phyloP scores from a whole-genome alignment of 2,797 vertebrate species.

The Neosalanx taihuensis region DNA sequence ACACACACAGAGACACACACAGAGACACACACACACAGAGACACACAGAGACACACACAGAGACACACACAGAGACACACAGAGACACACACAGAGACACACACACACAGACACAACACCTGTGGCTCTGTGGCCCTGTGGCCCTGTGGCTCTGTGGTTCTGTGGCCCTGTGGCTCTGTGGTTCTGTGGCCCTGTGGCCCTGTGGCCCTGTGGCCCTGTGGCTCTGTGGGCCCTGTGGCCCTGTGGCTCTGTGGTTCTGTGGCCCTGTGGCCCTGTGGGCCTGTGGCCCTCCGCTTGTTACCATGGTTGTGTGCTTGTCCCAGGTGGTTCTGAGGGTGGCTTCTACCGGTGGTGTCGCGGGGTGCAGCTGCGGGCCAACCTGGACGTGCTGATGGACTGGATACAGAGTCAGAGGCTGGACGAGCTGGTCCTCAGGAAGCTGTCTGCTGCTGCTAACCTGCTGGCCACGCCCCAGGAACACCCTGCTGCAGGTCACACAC shows the following conservation, averaged over 20 bases:
- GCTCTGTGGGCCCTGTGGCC: too few species aligned
- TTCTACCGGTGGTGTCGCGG: slow-evolving; percentile 81
- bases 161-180: too few species aligned
- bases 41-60: background rate
- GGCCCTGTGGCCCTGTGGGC: too few species aligned
- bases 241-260: too few species aligned
- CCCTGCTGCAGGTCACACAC: slow-evolving; percentile 73
- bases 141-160: too few species aligned
- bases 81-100: too few species aligned
- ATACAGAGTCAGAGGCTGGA: slow-evolving; percentile 69
- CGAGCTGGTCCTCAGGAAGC: slow-evolving; percentile 75
- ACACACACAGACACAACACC: too few species aligned
- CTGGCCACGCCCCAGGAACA: slow-evolving; percentile 80
- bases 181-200: too few species aligned
- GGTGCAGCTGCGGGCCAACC: slow-evolving; percentile 79
- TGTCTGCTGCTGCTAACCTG: slow-evolving; percentile 77
- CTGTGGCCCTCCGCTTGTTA: background rate
- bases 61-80: too few species aligned
- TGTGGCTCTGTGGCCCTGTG: too few species aligned
- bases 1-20: slow-evolving; percentile 3
- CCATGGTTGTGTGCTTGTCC: slow-evolving; percentile 3
- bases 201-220: too few species aligned
- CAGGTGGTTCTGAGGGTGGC: slow-evolving; percentile 71
- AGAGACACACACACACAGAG: background rate
- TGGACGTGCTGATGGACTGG: slow-evolving; percentile 80